Percentiles rank a stretch among this genome's conserved stretches.
These are phyloP conservation scores for Habroteleia sp. DNA, from an alignment of 2,888 invertebrate genomes.

Conservation along the genomic window DNA sequence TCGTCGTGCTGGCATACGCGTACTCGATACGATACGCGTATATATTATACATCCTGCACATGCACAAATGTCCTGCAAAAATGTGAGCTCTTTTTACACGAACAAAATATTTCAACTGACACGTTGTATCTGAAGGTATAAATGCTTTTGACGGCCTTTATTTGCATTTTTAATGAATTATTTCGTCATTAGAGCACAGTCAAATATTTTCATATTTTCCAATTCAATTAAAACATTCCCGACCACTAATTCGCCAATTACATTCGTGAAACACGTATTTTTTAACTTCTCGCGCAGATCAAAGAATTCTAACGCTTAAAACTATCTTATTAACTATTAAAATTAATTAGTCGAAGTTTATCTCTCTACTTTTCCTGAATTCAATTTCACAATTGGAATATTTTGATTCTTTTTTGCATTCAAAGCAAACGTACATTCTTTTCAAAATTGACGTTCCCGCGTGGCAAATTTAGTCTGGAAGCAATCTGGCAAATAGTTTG, in stretches of 20 bases:
- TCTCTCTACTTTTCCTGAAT: too few relatives aligned
- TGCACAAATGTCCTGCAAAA: not conserved
- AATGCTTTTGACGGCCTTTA: constrained; percentile 11
- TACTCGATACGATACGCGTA: not conserved
- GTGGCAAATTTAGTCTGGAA: too few relatives aligned
- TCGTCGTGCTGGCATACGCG: not conserved
- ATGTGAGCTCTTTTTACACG: constrained; percentile 12
- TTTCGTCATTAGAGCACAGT: constrained; percentile 9
- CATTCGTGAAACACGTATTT: not conserved
- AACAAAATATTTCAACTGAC: constrained; percentile 14
- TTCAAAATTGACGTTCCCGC: too few relatives aligned
- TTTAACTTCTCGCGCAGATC: too few relatives aligned
- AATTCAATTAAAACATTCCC: not conserved
- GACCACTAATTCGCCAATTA: not conserved
- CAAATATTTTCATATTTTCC: not conserved
- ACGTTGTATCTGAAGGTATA: constrained; percentile 7
- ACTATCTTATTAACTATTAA: too few relatives aligned
- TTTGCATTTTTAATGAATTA: constrained; percentile 17
- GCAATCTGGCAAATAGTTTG: too few relatives aligned
- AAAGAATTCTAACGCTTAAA: too few relatives aligned
- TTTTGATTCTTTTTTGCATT: too few relatives aligned
- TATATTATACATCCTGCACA: constrained; percentile 2
- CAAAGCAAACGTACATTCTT: too few relatives aligned
- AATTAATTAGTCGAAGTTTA: too few relatives aligned
- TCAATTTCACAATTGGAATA: too few relatives aligned